Conservation (phyloP, 1,140 invertebrate species). For the Antheraea mylitta region DNA sequence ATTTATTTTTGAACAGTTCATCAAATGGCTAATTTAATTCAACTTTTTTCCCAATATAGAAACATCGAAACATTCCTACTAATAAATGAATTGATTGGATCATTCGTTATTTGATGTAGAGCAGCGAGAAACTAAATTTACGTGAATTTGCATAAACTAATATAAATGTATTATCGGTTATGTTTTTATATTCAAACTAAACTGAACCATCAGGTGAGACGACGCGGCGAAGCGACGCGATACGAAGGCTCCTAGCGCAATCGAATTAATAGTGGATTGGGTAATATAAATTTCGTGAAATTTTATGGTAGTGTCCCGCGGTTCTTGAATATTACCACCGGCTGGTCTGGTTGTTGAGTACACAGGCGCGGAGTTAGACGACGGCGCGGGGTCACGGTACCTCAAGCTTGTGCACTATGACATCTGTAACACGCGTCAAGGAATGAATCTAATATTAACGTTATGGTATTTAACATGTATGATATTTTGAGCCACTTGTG, state of each 20-base stretch:
- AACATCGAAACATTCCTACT: too few species aligned
- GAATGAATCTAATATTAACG: too few species aligned
- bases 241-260: background rate
- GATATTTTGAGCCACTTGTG: too few species aligned
- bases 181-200: background rate
- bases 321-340: background rate
- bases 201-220: background rate
- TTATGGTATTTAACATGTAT: too few species aligned
- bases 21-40: too few species aligned
- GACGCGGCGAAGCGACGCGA: too few species aligned
- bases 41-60: too few species aligned
- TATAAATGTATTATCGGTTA: background rate
- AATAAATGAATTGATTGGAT: background rate
- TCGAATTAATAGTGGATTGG: background rate
- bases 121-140: background rate
- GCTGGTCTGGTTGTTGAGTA: background rate
- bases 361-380: background rate
- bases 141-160: background rate
- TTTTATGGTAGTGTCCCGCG: slow-evolving; percentile 1
- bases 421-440: too few species aligned
- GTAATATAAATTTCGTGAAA: background rate
- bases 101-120: background rate
- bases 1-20: too few species aligned
- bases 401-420: background rate
- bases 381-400: too few species aligned